phyloP scores from a whole-genome alignment of 2,888 invertebrate genomes.

The Rutpela maculata region DNA sequence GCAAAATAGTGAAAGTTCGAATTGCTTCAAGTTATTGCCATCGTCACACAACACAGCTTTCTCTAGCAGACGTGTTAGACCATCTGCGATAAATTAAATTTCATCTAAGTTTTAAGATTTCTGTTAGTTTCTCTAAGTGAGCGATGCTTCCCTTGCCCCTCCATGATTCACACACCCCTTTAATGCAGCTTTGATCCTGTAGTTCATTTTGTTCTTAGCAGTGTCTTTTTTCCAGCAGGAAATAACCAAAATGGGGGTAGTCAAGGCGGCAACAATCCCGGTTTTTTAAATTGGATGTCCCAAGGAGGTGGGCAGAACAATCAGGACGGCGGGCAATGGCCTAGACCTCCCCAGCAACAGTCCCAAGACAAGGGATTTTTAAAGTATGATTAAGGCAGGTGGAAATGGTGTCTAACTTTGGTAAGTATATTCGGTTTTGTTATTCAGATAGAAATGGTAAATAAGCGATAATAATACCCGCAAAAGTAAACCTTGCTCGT shows the following conservation, averaged over 20 bases:
- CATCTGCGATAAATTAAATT: not conserved
- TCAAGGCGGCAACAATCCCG: slow-evolving; percentile 76
- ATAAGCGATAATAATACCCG: too few relatives aligned
- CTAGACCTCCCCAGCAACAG: slow-evolving; percentile 66
- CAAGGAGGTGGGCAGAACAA: slow-evolving; percentile 70
- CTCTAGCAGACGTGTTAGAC: too few relatives aligned
- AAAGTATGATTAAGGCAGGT: slow-evolving; percentile 70
- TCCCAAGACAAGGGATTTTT: slow-evolving; percentile 72
- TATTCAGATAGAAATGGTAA: too few relatives aligned
- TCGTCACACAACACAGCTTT: too few relatives aligned
- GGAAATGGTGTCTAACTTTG: not conserved
- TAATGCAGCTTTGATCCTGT: not conserved
- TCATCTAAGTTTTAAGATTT: too few relatives aligned
- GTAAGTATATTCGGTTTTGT: slow-evolving; percentile 17
- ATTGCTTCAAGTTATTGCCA: too few relatives aligned
- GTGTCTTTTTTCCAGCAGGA: slow-evolving; percentile 50
- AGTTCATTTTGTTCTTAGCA: not conserved
- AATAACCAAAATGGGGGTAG: slow-evolving; percentile 62
- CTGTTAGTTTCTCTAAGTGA: not conserved
- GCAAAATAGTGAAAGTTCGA: too few relatives aligned
- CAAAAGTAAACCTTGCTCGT: too few relatives aligned
- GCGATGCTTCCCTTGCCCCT: not conserved
- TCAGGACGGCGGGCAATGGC: slow-evolving; percentile 47
- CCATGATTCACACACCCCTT: not conserved
- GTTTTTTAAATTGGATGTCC: slow-evolving; percentile 73